Base-by-base conservation (phyloP, 2,888 invertebrate genomes). In the Teleiodes luculella region DNA sequence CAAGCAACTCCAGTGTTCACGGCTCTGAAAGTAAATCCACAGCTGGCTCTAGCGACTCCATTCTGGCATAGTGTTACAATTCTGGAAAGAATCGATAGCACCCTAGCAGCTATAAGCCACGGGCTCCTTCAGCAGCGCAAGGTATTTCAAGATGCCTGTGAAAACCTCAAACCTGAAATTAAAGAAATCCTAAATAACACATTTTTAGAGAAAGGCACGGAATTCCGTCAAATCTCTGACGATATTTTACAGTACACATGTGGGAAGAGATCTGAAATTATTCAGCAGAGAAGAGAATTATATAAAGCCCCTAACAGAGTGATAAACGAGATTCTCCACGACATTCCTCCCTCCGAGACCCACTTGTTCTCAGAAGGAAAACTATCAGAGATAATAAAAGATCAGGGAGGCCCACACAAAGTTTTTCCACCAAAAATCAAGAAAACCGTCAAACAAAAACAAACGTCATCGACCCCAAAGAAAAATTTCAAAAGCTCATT, bases 1-100 rank as follows among this genome's bases (percentile, higher is more conserved):
- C 61, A 63, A 31, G 60, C 63, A 0, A 55, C 58, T 1, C 60
- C 62, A 14, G 61, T 52, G 4, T 63, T 63, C 14, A 53, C 48
- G 0, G n/a, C 50, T 4, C 39, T 64, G 0, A 59, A 60, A 33
- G 53, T 45, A 0, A 61, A 62, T 35, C 43, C 30, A n/a, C 7
- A 41, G 1, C 33, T 63, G 16, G 60, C 60, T 3, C 51, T 41
- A 5, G 48, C 60, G 0, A 62, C 61, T 8, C 62, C 61, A 8
- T 3, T 35, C 2, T 62, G 58, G 58, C 45, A 56, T 20, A 18
- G 46, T 0, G 37, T 53, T 1, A 5, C 48, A 0, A 14, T 45
- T 1, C 35, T 58, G 1, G 57, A 62, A 39, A 57, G 54, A 45
- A 30, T 55, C 3, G 59, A 62, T 48, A 10, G 50, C 0, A 45